phyloP scores from a whole-genome alignment of 1,140 invertebrate genomes.

The Formica exsecta region DNA sequence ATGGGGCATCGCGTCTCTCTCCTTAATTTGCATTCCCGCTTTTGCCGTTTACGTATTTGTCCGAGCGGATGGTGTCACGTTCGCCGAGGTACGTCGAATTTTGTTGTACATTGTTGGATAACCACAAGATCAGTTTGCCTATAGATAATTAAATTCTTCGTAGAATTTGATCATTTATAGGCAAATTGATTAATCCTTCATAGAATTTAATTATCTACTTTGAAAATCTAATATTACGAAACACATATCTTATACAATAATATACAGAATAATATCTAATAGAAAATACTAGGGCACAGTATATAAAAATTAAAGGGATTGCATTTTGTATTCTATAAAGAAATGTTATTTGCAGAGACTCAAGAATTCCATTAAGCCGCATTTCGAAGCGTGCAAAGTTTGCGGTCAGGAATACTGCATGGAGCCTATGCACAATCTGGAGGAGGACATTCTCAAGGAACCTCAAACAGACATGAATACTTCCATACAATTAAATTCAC shows the following conservation, averaged over 20 bases:
- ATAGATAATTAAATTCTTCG: background rate
- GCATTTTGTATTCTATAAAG: background rate
- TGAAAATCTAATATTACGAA: background rate
- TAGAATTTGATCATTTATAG: background rate
- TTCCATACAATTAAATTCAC: slow-evolving; percentile 74
- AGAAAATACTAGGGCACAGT: too few species aligned
- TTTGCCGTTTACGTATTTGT: slow-evolving; percentile 92
- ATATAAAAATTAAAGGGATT: too few species aligned
- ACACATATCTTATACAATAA: too few species aligned
- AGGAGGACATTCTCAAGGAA: slow-evolving; percentile 80
- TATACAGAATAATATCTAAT: too few species aligned
- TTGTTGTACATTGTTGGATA: slow-evolving; percentile 19
- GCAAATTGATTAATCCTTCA: too few species aligned
- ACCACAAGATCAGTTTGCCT: background rate
- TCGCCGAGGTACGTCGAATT: slow-evolving; percentile 89
- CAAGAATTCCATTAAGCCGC: slow-evolving; percentile 87
- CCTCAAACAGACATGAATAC: slow-evolving; percentile 77
- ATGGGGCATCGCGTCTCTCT: slow-evolving; percentile 94
- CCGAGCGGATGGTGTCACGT: slow-evolving; percentile 90
- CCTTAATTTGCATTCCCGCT: slow-evolving; percentile 94
- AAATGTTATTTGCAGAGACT: slow-evolving; percentile 85
- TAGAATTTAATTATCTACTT: background rate
- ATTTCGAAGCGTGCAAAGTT: slow-evolving; percentile 88
- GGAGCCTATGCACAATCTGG: slow-evolving; percentile 79
- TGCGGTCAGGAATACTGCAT: slow-evolving; percentile 86